Conservation (phyloP, 2,113 vertebrate species). For the Caranx melampygus region DNA sequence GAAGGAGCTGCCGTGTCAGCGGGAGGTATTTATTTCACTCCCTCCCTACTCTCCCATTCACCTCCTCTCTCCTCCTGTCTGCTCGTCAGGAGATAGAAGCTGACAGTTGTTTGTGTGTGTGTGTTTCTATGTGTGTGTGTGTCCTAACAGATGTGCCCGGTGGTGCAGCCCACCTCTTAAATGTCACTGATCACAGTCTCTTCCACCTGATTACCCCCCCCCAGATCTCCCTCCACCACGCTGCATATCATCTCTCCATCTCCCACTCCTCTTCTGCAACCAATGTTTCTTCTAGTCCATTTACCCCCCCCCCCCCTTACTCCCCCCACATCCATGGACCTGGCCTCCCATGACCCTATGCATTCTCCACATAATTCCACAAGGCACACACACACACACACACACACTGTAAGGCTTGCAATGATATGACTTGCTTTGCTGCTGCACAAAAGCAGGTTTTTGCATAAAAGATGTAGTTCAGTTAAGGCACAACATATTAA, state of each 20-base stretch:
- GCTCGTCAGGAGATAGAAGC: slow-evolving; percentile 67
- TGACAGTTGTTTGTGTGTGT: slow-evolving; percentile 66
- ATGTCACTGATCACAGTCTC: slow-evolving; percentile 81
- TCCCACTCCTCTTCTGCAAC: not conserved
- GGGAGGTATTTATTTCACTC: slow-evolving; percentile 66
- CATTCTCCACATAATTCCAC: not conserved
- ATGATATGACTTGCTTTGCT: not conserved
- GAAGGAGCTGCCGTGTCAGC: slow-evolving; percentile 34
- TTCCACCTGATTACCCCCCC: slow-evolving; percentile 73
- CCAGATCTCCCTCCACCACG: not conserved
- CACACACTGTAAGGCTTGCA: not conserved
- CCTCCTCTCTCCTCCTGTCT: slow-evolving; percentile 49
- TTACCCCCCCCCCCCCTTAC: slow-evolving; percentile 20
- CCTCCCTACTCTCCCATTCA: slow-evolving; percentile 41
- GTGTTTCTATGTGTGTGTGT: slow-evolving; percentile 23
- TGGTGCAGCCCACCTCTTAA: slow-evolving; percentile 72
- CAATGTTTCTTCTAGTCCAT: slow-evolving; percentile 35
- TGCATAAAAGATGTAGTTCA: slow-evolving; percentile 12
- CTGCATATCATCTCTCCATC: slow-evolving; percentile 4
- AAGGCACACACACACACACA: slow-evolving; percentile 10
- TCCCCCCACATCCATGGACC: not conserved
- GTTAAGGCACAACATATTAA: slow-evolving; percentile 22
- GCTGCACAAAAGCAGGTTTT: not conserved
- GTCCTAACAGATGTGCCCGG: slow-evolving; percentile 69
- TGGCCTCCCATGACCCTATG: slow-evolving; percentile 28